Conservation (phyloP, 1,140 invertebrate genomes). For the Rhopalosiphum padi region DNA sequence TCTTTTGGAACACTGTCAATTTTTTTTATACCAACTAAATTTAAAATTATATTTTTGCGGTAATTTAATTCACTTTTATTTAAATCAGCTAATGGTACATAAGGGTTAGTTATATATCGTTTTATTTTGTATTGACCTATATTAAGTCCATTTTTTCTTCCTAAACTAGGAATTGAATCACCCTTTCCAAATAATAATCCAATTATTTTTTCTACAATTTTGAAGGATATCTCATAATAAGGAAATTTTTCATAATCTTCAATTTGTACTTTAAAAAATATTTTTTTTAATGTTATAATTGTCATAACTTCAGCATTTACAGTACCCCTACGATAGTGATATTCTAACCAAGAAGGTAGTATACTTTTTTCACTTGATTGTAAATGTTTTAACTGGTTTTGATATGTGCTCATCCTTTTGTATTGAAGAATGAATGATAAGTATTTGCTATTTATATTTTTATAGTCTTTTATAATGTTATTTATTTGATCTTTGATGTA, state of each 20-base stretch:
- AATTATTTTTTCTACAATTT: constrained; percentile 64
- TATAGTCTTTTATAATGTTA: constrained; percentile 55
- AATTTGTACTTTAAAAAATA: constrained; percentile 76
- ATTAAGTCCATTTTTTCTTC: constrained; percentile 53
- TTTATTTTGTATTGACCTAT: constrained; percentile 32
- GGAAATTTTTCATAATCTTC: constrained; percentile 72
- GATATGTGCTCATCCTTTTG: constrained; percentile 56
- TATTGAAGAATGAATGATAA: constrained; percentile 53
- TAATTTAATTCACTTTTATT: constrained; percentile 36
- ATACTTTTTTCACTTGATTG: constrained; percentile 58
- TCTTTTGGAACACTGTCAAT: constrained; percentile 56
- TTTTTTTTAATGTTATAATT: constrained; percentile 70
- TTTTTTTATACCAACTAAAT: constrained; percentile 55
- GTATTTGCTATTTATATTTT: constrained; percentile 59
- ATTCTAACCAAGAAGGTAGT: constrained; percentile 73
- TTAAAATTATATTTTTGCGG: constrained; percentile 51
- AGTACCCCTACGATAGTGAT: constrained; percentile 68
- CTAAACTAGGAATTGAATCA: constrained; percentile 48
- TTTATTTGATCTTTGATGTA: constrained; percentile 54
- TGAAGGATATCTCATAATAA: constrained; percentile 69
- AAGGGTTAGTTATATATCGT: constrained; percentile 1
- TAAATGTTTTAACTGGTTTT: constrained; percentile 59
- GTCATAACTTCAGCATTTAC: constrained; percentile 74
- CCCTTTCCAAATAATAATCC: constrained; percentile 66
- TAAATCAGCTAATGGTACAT: constrained; percentile 38